Evolutionary conservation across 2,797 vertebrate species (phyloP), one percentile per base, ranked within the genome.

Genomic region (Brachyalestes nurse): DNA sequence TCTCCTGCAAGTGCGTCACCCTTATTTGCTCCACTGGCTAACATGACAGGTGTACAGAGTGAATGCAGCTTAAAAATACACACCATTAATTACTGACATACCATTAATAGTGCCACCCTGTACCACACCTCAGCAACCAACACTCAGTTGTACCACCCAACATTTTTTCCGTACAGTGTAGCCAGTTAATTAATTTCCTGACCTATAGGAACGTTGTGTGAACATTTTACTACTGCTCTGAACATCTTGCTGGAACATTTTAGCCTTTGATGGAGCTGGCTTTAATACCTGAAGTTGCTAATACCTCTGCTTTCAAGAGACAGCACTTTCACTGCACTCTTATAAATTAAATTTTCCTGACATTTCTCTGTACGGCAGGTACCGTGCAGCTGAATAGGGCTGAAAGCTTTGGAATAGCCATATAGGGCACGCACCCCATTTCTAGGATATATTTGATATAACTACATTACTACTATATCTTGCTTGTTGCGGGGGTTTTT

Each of bases 261-360:
- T n/a, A n/a, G 17, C 19, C 17, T 80, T 16, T 28, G 49, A 79
- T 55, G 72, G 51, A 72, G 38, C 58, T 57, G 61, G n/a, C 61
- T 40, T 13, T 38, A 17, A 69, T 10, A 58, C 53, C 14, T 6
- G 58, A 7, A 64, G 23, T 53, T 53, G n/a, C 40, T 72, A 58
- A 72, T 77, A 40, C 34, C 42, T 42, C 49, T 47, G 12, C 74
- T 66, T 72, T 77, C 60, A 64, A 45, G 55, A 76, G 34, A 81
- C 25, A 64, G 58, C 62, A 55, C 61, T 78, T 70, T 72, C 23
- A 57, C 47, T 34, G 28, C 38, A 60, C 23, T 67, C 47, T 66
- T 62, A 47, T 69, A 69, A 69, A 69, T 66, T 71, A 78, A 25
- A 72, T 78, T 82, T 64, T 4, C 79, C 51, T 71, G 70, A 51